A percentile compares a stretch with the other conserved stretches of the same genome.
Evolutionary conservation across 1,140 invertebrate species (phyloP).

Genomic region (Planococcus citri): DNA sequence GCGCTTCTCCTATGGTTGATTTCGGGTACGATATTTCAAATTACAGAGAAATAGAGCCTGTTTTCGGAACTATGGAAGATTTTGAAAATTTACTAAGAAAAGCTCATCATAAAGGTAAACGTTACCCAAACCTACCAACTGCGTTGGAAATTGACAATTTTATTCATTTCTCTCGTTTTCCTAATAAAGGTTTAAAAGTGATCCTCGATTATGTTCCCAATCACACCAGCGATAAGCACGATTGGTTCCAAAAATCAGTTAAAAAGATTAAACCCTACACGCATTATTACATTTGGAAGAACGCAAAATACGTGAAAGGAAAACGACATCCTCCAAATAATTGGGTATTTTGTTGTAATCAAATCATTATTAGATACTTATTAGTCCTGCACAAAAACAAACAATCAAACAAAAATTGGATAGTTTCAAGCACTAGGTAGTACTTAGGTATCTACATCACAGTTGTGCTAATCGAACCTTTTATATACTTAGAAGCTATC

Average conservation of each 20-base stretch:
- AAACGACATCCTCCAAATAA: slow-evolving; percentile 40
- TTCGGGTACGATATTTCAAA: slow-evolving; percentile 62
- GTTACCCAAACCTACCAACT: not conserved
- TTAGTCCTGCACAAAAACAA: no score
- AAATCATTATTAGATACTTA: no score
- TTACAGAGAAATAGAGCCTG: slow-evolving; percentile 36
- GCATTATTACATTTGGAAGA: slow-evolving; percentile 66
- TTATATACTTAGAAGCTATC: no score
- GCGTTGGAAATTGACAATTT: not conserved
- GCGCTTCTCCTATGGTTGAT: slow-evolving; percentile 52
- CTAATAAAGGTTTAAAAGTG: slow-evolving; percentile 53
- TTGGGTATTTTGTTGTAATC: slow-evolving; percentile 44
- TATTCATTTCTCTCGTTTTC: not conserved
- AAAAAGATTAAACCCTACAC: slow-evolving; percentile 43
- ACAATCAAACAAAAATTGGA: no score
- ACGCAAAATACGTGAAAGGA: slow-evolving; percentile 38
- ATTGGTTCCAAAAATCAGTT: slow-evolving; percentile 60
- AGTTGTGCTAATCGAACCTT: no score
- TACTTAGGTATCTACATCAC: no score
- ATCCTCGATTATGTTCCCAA: slow-evolving; percentile 79
- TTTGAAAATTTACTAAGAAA: slow-evolving; percentile 39
- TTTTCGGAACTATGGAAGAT: slow-evolving; percentile 45
- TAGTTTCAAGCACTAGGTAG: no score
- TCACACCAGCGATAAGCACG: slow-evolving; percentile 62
- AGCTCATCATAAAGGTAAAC: slow-evolving; percentile 26